Evolutionary conservation across 1,140 invertebrate species (phyloP).

Genomic region (Zaprionus kolodkinae): DNA sequence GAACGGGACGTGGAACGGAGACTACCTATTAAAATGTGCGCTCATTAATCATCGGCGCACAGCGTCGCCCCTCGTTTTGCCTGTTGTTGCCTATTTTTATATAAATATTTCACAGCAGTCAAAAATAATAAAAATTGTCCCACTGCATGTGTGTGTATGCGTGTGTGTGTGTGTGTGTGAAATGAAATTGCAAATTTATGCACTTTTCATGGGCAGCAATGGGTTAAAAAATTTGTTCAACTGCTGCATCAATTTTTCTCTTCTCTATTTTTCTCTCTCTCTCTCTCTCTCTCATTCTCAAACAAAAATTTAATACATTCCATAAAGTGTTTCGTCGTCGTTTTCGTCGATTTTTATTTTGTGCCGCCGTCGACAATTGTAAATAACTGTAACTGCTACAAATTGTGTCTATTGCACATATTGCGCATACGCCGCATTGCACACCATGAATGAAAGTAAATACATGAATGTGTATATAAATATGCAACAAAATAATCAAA

Average conservation of each 20-base stretch:
- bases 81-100: conserved; percentile 64
- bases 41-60: conserved; percentile 74
- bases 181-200: conserved; percentile 73
- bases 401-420: conserved; percentile 69
- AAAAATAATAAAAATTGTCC: conserved; percentile 22
- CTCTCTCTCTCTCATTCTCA: neutral
- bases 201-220: conserved; percentile 66
- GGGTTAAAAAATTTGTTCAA: conserved; percentile 51
- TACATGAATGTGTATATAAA: conserved; percentile 14
- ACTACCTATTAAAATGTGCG: conserved; percentile 80
- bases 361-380: conserved; percentile 29
- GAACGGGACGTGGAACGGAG: conserved; percentile 44
- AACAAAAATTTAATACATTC: conserved; percentile 69
- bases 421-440: conserved; percentile 69
- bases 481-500: neutral
- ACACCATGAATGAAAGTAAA: conserved; percentile 62
- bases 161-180: neutral
- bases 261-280: conserved; percentile 10
- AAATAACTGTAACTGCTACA: conserved; percentile 54
- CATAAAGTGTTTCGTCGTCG: conserved; percentile 63
- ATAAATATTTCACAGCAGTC: conserved; percentile 38
- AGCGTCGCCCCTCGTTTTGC: conserved; percentile 18
- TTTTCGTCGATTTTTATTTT: conserved; percentile 42
- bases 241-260: conserved; percentile 41
- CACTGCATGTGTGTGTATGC: neutral